Conservation (phyloP, 2,113 vertebrate species). For the Fukomys damarensis region DNA sequence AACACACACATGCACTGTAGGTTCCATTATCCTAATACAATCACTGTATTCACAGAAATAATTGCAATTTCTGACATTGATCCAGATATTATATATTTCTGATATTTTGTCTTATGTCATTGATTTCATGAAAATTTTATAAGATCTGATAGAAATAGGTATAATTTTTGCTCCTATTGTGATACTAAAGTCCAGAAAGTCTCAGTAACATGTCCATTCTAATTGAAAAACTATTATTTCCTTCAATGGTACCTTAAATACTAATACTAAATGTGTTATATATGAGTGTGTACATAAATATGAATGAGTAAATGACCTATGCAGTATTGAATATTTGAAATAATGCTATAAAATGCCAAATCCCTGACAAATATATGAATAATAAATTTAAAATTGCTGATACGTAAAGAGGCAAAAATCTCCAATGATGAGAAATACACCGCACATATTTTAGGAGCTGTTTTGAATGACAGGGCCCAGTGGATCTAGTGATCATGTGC, state of each 20-base stretch:
- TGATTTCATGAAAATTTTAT: background rate
- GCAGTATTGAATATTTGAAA: background rate
- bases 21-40: background rate
- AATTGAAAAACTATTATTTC: background rate
- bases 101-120: background rate
- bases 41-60: background rate
- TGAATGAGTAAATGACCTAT: background rate
- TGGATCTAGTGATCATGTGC: background rate
- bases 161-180: background rate
- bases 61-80: background rate
- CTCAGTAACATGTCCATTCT: background rate
- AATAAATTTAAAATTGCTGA: background rate
- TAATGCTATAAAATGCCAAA: conserved; percentile 5
- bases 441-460: conserved; percentile 26
- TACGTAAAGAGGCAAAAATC: background rate
- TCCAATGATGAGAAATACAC: background rate
- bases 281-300: background rate
- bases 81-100: background rate
- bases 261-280: background rate
- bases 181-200: background rate
- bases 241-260: background rate
- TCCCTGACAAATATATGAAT: background rate
- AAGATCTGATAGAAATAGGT: background rate
- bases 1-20: background rate
- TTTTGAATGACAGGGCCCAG: background rate